phyloP scores from a whole-genome alignment of 2,888 invertebrate genomes.

The Spisula solida region DNA sequence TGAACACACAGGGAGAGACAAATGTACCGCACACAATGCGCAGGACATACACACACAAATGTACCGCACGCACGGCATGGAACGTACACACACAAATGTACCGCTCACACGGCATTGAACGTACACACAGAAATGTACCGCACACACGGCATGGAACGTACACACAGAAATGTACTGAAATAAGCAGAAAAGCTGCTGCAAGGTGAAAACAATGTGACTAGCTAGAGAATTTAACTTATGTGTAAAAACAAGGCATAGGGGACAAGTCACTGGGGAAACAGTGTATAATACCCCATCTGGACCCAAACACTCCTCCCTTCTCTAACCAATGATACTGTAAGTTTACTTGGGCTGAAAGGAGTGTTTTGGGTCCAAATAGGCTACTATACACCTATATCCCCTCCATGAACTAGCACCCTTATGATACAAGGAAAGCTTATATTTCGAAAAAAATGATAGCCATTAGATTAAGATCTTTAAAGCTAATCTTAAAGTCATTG shows the following conservation, averaged over 20 bases:
- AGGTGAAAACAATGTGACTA: neutral
- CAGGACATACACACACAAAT: neutral
- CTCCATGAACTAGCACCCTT: too few relatives aligned
- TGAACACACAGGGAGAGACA: neutral
- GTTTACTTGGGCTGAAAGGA: too few relatives aligned
- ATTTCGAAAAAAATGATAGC: too few relatives aligned
- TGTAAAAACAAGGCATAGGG: neutral
- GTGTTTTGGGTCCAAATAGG: too few relatives aligned
- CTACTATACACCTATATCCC: too few relatives aligned
- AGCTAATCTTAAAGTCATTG: neutral
- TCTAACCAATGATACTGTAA: too few relatives aligned
- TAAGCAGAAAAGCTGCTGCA: conserved; percentile 23
- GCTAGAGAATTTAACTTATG: neutral
- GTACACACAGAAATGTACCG: neutral
- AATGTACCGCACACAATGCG: neutral
- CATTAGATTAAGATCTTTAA: neutral
- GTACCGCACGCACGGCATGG: neutral
- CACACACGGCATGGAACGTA: neutral
- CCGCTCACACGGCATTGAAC: neutral
- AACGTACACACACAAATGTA: neutral
- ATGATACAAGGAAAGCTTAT: too few relatives aligned
- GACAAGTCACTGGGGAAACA: neutral
- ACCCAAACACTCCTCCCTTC: too few relatives aligned
- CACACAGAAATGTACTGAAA: neutral
- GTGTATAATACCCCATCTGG: too few relatives aligned